Evolutionary conservation across 2,797 vertebrate genomes (phyloP).

Genomic region (Alcedo quadribrachys): DNA sequence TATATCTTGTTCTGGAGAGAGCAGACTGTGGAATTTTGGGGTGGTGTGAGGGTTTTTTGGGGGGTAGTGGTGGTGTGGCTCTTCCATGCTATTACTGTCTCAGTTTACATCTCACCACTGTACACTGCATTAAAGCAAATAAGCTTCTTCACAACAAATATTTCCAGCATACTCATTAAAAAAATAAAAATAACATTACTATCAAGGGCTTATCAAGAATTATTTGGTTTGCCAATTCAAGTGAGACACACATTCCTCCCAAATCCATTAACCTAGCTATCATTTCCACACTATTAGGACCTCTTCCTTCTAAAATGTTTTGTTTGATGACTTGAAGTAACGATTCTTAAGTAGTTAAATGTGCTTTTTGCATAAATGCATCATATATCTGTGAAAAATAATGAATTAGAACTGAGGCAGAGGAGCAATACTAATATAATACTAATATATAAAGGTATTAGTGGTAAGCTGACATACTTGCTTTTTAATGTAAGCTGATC

Average conservation of each 20-base stretch:
- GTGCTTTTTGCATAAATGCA: neutral
- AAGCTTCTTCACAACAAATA: neutral
- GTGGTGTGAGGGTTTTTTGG: neutral
- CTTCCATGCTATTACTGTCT: neutral
- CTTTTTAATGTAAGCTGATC: neutral
- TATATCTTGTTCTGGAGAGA: neutral
- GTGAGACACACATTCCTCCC: neutral
- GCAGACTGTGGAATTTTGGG: rapidly evolving
- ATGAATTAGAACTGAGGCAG: neutral
- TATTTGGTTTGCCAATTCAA: neutral
- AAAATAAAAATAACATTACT: neutral
- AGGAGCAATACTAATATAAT: neutral
- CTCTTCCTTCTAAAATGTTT: neutral
- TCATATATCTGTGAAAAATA: neutral
- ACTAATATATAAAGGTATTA: neutral
- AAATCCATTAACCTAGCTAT: neutral
- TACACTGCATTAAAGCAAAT: neutral
- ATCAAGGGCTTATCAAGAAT: neutral
- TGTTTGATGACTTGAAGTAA: neutral
- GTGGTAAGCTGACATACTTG: neutral
- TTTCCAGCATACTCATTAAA: neutral
- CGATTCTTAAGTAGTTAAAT: neutral
- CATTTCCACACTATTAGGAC: neutral
- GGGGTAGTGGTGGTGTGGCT: rapidly evolving
- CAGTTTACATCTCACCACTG: neutral